These are phyloP conservation scores for Aurelia aurita complex sp. Pacific DNA, from an alignment of 30 jellyfish, hydroid and myxozoan species.

Conservation along the genomic window DNA sequence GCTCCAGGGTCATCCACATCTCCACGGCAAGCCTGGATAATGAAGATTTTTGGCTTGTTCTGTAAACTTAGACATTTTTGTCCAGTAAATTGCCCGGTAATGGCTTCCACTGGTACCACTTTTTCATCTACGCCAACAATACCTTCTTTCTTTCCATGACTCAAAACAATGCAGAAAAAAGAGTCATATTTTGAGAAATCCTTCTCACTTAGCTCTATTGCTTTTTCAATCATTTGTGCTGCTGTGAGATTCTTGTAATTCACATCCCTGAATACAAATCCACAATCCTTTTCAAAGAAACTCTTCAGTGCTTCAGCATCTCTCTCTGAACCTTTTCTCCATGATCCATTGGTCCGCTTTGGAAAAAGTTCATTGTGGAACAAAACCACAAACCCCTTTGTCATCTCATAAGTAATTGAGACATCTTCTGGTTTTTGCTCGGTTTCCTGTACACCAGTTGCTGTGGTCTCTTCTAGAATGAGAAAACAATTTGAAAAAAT, in stretches of 20 bases:
- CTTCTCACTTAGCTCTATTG: slow-evolving; percentile 7
- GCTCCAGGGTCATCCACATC: slow-evolving; percentile 63
- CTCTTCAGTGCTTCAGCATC: slow-evolving; percentile 48
- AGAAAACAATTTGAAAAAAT: no score
- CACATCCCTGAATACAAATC: slow-evolving; percentile 17
- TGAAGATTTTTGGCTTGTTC: slow-evolving; percentile 70
- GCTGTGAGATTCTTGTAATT: slow-evolving; percentile 14
- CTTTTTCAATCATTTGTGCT: neutral
- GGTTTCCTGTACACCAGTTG: neutral
- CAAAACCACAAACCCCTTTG: slow-evolving; percentile 22
- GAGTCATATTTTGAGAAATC: slow-evolving; percentile 41
- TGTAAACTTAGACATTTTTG: slow-evolving; percentile 63
- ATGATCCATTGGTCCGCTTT: neutral
- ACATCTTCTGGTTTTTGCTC: neutral
- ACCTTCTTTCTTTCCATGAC: slow-evolving; percentile 78
- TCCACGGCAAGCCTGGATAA: slow-evolving; percentile 93
- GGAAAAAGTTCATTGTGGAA: slow-evolving; percentile 19
- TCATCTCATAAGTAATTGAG: slow-evolving; percentile 9
- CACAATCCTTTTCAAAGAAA: slow-evolving; percentile 32
- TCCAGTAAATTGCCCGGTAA: slow-evolving; percentile 52
- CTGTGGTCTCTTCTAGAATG: no score
- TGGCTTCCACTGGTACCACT: slow-evolving; percentile 15
- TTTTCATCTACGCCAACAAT: slow-evolving; percentile 65
- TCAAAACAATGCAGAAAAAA: slow-evolving; percentile 38
- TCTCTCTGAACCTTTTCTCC: slow-evolving; percentile 60